phyloP scores from a whole-genome alignment of 2,113 vertebrate species.

The Sinocyclocheilus grahami region DNA sequence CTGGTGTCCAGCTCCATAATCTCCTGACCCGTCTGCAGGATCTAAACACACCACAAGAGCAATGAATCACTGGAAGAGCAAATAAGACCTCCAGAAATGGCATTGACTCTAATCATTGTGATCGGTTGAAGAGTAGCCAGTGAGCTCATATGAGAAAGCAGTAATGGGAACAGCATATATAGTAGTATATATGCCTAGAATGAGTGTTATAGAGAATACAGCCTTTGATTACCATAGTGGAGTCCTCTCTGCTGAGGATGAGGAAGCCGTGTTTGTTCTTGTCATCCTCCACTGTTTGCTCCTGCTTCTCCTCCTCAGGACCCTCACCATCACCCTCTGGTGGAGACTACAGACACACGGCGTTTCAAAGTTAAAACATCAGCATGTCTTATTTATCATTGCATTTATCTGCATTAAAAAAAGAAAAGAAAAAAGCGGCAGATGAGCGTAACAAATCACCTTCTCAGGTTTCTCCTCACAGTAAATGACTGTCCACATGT shows the following conservation, averaged over 20 bases:
- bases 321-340: slow-evolving; percentile 66
- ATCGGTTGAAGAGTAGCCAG: no score
- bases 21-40: slow-evolving; percentile 93
- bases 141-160: no score
- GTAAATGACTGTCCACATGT: slow-evolving; percentile 92
- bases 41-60: slow-evolving; percentile 67
- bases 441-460: slow-evolving; percentile 58
- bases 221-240: slow-evolving; percentile 83
- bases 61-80: no score
- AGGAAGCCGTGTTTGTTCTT: slow-evolving; percentile 88
- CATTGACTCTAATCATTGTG: no score
- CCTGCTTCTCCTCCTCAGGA: slow-evolving; percentile 65
- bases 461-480: slow-evolving; percentile 80
- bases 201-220: no score
- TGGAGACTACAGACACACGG: slow-evolving; percentile 18
- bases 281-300: slow-evolving; percentile 75
- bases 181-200: no score
- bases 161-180: no score
- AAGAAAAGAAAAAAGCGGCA: no score
- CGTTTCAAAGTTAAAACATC: neutral
- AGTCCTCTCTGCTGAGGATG: slow-evolving; percentile 91
- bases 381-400: neutral
- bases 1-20: slow-evolving; percentile 98
- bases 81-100: no score
- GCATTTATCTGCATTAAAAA: neutral